phyloP scores from a whole-genome alignment of 2,888 invertebrate species.

The Hirtodrosophila histrioides region DNA sequence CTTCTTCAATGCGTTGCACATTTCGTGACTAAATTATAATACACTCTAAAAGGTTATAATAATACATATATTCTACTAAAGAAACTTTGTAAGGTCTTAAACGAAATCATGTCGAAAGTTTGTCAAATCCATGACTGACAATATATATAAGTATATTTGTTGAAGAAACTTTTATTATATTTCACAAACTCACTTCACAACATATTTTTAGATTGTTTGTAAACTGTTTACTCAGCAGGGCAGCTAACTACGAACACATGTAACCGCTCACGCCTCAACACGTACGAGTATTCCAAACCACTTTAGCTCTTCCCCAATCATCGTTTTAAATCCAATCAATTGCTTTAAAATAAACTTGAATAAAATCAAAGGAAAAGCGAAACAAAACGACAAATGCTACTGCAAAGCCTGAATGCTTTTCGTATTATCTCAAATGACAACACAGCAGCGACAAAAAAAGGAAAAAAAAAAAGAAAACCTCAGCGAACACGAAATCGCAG shows the following conservation, averaged over 20 bases:
- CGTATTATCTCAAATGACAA: constrained; percentile 77
- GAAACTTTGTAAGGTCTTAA: too few relatives aligned
- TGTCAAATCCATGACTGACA: too few relatives aligned
- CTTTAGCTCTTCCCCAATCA: constrained; percentile 40
- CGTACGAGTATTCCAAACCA: constrained; percentile 28
- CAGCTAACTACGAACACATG: constrained; percentile 35
- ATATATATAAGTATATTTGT: too few relatives aligned
- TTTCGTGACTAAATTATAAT: too few relatives aligned
- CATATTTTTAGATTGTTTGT: not conserved
- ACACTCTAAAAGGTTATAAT: too few relatives aligned
- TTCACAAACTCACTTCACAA: not conserved
- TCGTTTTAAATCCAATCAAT: constrained; percentile 71
- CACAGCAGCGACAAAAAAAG: constrained; percentile 39
- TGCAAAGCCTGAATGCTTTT: constrained; percentile 60
- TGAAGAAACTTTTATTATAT: too few relatives aligned
- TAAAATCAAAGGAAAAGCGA: constrained; percentile 65
- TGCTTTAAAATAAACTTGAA: constrained; percentile 75
- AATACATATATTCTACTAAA: too few relatives aligned
- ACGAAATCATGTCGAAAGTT: too few relatives aligned
- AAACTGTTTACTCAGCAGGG: constrained; percentile 5
- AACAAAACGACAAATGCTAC: constrained; percentile 51
- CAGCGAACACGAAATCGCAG: constrained; percentile 39
- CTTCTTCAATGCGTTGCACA: too few relatives aligned
- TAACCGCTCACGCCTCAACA: constrained; percentile 38
- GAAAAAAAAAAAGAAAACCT: constrained; percentile 26